Percentiles rank a stretch among this genome's conserved stretches.
phyloP scores from a whole-genome alignment of 2,113 vertebrate genomes.

The Sterna hirundo region DNA sequence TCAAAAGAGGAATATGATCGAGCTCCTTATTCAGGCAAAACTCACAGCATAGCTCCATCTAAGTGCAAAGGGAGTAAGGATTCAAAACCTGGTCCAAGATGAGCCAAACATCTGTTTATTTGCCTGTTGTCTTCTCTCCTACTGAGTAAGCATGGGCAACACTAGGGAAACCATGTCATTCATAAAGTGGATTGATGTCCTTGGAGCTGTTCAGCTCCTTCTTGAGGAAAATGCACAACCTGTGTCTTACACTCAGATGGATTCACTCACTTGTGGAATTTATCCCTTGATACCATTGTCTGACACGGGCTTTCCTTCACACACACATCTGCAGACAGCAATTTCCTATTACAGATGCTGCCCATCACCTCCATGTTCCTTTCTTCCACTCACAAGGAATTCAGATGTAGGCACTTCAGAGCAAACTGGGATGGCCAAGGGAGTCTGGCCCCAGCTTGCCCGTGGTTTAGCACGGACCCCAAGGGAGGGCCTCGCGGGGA shows the following conservation, averaged over 20 bases:
- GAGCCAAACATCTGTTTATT: not conserved
- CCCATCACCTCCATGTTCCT: slow-evolving; percentile 52
- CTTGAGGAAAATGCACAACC: slow-evolving; percentile 41
- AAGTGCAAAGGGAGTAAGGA: not conserved
- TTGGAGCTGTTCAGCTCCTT: slow-evolving; percentile 1
- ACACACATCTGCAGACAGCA: slow-evolving; percentile 56
- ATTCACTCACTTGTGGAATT: slow-evolving; percentile 67
- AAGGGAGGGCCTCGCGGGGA: not conserved
- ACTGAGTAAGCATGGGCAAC: not conserved
- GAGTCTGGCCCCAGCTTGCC: not conserved
- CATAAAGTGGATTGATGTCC: not conserved
- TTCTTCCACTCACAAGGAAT: slow-evolving; percentile 34
- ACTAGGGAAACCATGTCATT: not conserved
- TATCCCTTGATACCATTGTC: slow-evolving; percentile 67
- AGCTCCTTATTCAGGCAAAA: not conserved
- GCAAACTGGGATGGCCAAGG: not conserved
- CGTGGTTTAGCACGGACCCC: not conserved
- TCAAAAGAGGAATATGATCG: not conserved
- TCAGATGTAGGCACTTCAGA: slow-evolving; percentile 42
- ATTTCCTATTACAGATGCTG: slow-evolving; percentile 66
- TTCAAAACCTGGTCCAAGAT: not conserved
- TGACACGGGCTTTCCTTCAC: slow-evolving; percentile 59
- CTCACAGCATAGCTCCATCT: not conserved
- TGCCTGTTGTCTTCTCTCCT: not conserved
- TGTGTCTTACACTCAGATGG: slow-evolving; percentile 57